Base-by-base conservation (phyloP, 2,113 vertebrate genomes). In the Amblyopsis rosae region DNA sequence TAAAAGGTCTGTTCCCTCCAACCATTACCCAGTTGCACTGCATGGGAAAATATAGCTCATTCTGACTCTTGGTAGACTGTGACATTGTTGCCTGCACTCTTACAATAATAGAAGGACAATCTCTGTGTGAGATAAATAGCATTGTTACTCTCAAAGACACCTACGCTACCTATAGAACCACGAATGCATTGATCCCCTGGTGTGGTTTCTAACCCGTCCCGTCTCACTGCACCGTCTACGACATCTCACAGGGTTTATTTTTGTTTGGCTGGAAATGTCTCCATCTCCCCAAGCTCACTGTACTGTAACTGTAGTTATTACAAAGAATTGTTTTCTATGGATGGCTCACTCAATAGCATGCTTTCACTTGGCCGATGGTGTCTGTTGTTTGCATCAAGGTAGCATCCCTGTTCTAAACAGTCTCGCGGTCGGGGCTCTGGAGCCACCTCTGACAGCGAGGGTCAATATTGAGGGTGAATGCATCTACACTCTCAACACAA, bases 331-430 rank as follows among this genome's bases (percentile, higher is more conserved):
- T 12, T 82, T 82, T 76, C 82, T 53, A 59, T 77, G 83, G 62
- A 78, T 69, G 71, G 73, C 72, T 77, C 72, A 12, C 55, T 68
- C 78, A 71, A 76, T 77, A 72, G 69, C 62, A 81, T 73, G 66
- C 79, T 69, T 83, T 86, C 82, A 86, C 67, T 82, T 48, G 60
- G 55, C 71, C 82, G 81, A 81, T 89, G 77, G 85, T 76, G 74
- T 84, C 77, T 50, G 50, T 77, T 90, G 81, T 89, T 90, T 88
- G 83, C 88, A 86, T 88, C 71, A 72, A 80, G 73, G 83, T 80
- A 69, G 66, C 77, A 62, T 77, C 67, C 80, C 69, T 77, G 67
- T 63, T 73, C 73, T 73, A 67, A 17, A 46, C 67, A 72, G 73
- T 68, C 50, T 60, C 32, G 33, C 53, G 47, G 56, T 17, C 41